Percentiles rank a stretch among this genome's conserved stretches.
These are phyloP conservation scores for Laothoe populi DNA, from an alignment of 2,888 invertebrate genomes.

Conservation along the genomic window DNA sequence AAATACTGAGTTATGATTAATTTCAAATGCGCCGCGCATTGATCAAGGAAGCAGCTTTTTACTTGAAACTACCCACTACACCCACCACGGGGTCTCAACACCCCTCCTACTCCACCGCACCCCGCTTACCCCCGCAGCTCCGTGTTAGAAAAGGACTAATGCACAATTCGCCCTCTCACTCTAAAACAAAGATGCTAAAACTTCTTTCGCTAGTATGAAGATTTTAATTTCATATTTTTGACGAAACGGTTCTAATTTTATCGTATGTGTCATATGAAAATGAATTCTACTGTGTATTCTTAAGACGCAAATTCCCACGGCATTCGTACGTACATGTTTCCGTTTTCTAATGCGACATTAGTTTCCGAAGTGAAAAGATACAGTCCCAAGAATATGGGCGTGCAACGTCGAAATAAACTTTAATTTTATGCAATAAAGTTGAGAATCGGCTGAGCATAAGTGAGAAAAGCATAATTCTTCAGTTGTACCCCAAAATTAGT, in stretches of 20 bases:
- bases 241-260: conserved; percentile 84
- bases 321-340: conserved; percentile 67
- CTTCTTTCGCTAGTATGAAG: conserved; percentile 85
- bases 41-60: conserved; percentile 85
- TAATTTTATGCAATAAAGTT: conserved; percentile 53
- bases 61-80: conserved; percentile 82
- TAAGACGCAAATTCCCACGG: conserved; percentile 44
- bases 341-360: conserved; percentile 83
- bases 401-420: conserved; percentile 49
- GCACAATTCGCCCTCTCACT: conserved; percentile 78
- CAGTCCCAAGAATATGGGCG: conserved; percentile 80
- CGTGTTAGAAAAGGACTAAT: conserved; percentile 78
- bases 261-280: conserved; percentile 37
- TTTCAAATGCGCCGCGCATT: conserved; percentile 84
- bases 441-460: conserved; percentile 51
- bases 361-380: conserved; percentile 85
- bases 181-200: conserved; percentile 86
- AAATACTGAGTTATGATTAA: conserved; percentile 85
- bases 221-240: conserved; percentile 86
- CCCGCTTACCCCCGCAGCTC: conserved; percentile 52
- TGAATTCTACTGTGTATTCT: conserved; percentile 37
- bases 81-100: conserved; percentile 52
- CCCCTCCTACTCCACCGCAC: conserved; percentile 52
- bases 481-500: conserved; percentile 85
- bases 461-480: conserved; percentile 83